Evolutionary conservation across 2,797 vertebrate species (phyloP).

Genomic region (Poecilia velifera): DNA sequence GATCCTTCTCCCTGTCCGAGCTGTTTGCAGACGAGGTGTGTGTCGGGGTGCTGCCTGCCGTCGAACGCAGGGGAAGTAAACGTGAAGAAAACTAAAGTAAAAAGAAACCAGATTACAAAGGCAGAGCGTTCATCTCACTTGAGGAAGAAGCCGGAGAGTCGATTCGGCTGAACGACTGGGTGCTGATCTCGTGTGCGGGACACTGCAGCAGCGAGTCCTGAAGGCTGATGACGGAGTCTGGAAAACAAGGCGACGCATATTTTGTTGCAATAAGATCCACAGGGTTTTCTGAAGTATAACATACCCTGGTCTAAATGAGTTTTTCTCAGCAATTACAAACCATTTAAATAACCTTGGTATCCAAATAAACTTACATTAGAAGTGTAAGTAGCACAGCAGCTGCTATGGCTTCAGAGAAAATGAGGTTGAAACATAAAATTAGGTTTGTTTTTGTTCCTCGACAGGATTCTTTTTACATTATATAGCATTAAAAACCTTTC

Average conservation of each 20-base stretch:
- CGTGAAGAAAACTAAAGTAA: not conserved
- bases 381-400: too few species aligned
- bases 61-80: not conserved
- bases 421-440: too few species aligned
- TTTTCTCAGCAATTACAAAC: too few species aligned
- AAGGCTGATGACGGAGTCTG: constrained; percentile 90
- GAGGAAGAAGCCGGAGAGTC: constrained; percentile 75
- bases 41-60: constrained; percentile 78
- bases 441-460: too few species aligned
- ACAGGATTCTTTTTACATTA: too few species aligned
- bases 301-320: too few species aligned
- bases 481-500: too few species aligned
- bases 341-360: too few species aligned
- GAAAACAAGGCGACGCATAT: constrained; percentile 7
- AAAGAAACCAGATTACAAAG: not conserved
- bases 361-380: too few species aligned
- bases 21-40: constrained; percentile 73
- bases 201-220: constrained; percentile 84
- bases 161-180: constrained; percentile 74
- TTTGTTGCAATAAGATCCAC: not conserved
- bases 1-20: constrained; percentile 80
- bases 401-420: too few species aligned
- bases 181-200: constrained; percentile 79
- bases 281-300: too few species aligned
- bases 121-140: constrained; percentile 75